Conservation (phyloP, 2,888 invertebrate genomes). For the Phaonia tiefii region DNA sequence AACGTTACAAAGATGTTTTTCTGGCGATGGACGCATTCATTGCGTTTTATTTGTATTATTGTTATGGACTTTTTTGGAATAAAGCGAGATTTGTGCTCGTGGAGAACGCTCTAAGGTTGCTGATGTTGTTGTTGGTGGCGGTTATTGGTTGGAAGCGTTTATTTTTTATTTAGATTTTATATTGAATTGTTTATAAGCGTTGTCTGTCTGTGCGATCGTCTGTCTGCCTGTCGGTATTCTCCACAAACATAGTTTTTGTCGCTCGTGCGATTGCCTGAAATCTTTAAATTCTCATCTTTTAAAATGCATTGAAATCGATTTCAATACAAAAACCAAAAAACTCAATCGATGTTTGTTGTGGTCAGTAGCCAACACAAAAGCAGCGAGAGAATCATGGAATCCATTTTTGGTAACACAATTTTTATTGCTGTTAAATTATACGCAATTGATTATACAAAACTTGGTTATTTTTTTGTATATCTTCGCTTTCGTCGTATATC, state of each 20-base stretch:
- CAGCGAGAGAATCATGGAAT: constrained; percentile 39
- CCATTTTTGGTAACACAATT: constrained; percentile 64
- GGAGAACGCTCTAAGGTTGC: constrained; percentile 13
- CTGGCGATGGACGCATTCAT: not conserved
- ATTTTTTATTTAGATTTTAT: constrained; percentile 62
- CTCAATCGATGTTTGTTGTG: constrained; percentile 33
- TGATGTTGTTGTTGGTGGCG: not conserved
- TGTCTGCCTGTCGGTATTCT: constrained; percentile 13
- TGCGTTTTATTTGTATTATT: not conserved
- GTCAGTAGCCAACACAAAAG: constrained; percentile 4
- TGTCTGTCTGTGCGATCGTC: constrained; percentile 3
- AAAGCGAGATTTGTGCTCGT: constrained; percentile 5
- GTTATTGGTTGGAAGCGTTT: constrained; percentile 24
- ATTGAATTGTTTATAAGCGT: constrained; percentile 58
- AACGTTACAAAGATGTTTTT: constrained; percentile 36
- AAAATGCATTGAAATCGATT: constrained; percentile 56
- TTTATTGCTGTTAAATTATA: constrained; percentile 64
- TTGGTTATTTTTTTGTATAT: no score
- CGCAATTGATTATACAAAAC: constrained; percentile 53
- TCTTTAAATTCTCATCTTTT: constrained; percentile 58
- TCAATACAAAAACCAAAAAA: constrained; percentile 51
- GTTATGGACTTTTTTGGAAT: constrained; percentile 26
- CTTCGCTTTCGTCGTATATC: no score
- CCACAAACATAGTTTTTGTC: not conserved
- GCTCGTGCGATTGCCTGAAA: constrained; percentile 5